Evolutionary conservation across 1,140 invertebrate species (phyloP), one percentile per base, ranked within the genome.

Genomic region (Musca domestica): DNA sequence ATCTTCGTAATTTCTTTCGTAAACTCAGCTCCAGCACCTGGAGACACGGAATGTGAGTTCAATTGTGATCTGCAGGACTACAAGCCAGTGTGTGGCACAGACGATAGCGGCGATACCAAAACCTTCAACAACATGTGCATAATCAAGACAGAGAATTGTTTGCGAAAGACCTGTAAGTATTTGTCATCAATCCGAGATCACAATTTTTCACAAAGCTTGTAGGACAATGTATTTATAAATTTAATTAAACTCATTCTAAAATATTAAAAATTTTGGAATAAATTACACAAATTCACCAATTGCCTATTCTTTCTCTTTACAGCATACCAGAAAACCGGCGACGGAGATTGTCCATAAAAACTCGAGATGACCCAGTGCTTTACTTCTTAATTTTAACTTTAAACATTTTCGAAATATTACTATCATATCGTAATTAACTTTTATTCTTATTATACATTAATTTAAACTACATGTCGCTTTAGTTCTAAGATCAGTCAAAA

Each of bases 61-160:
- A 73, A 77, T 58, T 81, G 79, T 67, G 77, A 81, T 58, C 69
- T 76, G 70, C 68, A 73, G 70, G 71, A 71, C 54, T 74, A 64
- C 54, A 61, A 52, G 20, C 63, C 63, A n/a, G 68, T 81, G 34
- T 81, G 79, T 61, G 79, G 77, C 10, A 77, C 77, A 25, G 75
- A 81, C 67, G 79, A 81, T 67, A 74, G 74, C 47, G 79, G 79
- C 6, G 71, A 75, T 64, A 77, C 77, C 34, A 78, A 70, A 69
- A 76, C 76, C 17, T 81, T 76, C 68, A 74, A 73, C 25, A 81
- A 80, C 73, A 34, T 76, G 34, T 81, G 79, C 67, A 71, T 81
- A n/a, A 71, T 81, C 71, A 81, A 81, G 69, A 74, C 76, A 54
- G 79, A 81, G 64, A 81, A 81, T 72, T 81, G 79, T 63, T 71